phyloP scores from a whole-genome alignment of 2,113 vertebrate species.

The Cyanistes caeruleus region DNA sequence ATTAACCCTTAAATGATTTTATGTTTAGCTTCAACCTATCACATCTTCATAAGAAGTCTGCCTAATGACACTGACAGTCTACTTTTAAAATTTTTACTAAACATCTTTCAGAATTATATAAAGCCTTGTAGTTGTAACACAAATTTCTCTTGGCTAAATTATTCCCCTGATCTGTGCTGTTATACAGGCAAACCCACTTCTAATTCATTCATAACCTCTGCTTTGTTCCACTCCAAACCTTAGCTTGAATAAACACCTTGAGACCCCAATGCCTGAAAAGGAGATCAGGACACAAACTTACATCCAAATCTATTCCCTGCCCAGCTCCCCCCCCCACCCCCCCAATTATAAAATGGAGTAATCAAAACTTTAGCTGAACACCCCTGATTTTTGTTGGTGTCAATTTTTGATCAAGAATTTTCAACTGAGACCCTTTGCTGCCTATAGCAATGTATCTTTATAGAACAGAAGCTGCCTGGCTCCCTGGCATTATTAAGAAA shows the following conservation, averaged over 20 bases:
- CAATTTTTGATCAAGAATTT: not conserved
- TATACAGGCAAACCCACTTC: not conserved
- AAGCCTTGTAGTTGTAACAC: not conserved
- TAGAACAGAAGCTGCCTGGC: constrained; percentile 9
- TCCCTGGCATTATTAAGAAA: constrained; percentile 56
- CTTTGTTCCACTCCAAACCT: not conserved
- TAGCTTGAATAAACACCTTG: not conserved
- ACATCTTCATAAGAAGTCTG: not conserved
- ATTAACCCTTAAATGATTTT: not conserved
- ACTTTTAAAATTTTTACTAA: not conserved
- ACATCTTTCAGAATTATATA: not conserved
- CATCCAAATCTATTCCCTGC: not conserved
- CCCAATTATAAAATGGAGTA: not conserved
- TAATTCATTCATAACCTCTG: not conserved
- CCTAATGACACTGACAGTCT: not conserved
- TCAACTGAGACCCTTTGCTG: not conserved
- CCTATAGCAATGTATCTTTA: constrained; percentile 42
- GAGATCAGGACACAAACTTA: not conserved
- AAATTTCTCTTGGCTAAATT: not conserved
- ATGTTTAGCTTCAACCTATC: not conserved
- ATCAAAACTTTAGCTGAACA: not conserved
- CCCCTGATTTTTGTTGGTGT: not conserved
- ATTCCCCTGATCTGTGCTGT: not conserved
- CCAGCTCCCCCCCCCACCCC: too few relatives aligned
- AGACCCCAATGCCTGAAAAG: not conserved